A percentile compares a stretch with the other conserved stretches of the same genome.
phyloP scores from a whole-genome alignment of 2,888 invertebrate genomes.

The Chydorus sphaericus region DNA sequence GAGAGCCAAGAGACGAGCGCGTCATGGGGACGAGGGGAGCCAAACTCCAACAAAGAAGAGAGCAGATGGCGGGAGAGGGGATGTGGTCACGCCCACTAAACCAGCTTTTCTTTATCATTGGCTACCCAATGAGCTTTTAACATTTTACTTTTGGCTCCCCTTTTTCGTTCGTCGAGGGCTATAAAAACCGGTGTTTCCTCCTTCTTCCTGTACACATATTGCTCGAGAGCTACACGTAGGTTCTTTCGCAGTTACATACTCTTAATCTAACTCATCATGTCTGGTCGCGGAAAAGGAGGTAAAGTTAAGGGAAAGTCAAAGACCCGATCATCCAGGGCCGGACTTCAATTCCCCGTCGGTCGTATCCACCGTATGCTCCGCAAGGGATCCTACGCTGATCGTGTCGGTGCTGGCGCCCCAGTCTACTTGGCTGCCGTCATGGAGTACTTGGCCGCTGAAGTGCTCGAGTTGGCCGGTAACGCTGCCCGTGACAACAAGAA shows the following conservation, averaged over 20 bases:
- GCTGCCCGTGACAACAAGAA: slow-evolving; percentile 35
- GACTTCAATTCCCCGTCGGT: slow-evolving; percentile 25
- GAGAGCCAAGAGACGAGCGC: background rate
- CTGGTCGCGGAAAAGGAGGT: slow-evolving; percentile 30
- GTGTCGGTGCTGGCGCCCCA: slow-evolving; percentile 28
- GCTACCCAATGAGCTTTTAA: background rate
- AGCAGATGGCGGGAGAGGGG: too few relatives aligned
- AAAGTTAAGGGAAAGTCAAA: slow-evolving; percentile 35
- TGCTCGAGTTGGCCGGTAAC: slow-evolving; percentile 33
- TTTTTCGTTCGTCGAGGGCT: slow-evolving; percentile 22
- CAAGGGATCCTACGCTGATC: slow-evolving; percentile 42
- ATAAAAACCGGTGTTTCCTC: slow-evolving; percentile 33
- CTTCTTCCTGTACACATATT: too few relatives aligned
- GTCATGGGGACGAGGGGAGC: too few relatives aligned
- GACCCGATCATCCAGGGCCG: slow-evolving; percentile 30
- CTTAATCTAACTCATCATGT: slow-evolving; percentile 32
- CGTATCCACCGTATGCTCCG: slow-evolving; percentile 25
- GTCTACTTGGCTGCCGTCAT: slow-evolving; percentile 30
- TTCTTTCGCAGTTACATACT: too few relatives aligned
- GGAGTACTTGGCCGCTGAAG: slow-evolving; percentile 35
- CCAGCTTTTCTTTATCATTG: too few relatives aligned
- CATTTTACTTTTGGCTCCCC: slow-evolving; percentile 23
- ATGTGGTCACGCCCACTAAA: too few relatives aligned
- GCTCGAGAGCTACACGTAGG: too few relatives aligned
- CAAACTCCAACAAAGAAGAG: too few relatives aligned